Evolutionary conservation across 2,888 invertebrate species (phyloP).

Genomic region (Hemithea aestivaria): DNA sequence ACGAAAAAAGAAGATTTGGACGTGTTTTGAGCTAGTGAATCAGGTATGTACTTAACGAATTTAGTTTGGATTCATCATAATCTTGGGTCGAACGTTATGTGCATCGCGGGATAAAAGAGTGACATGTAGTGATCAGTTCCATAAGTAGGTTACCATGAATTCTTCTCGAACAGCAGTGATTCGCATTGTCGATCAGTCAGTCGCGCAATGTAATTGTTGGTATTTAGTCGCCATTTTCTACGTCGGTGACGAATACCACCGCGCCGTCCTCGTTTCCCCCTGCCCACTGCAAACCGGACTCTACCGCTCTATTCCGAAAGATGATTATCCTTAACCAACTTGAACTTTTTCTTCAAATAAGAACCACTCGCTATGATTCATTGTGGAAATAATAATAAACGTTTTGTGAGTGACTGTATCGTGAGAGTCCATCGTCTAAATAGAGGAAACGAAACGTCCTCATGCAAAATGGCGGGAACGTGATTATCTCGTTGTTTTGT

Average conservation of each 20-base stretch:
- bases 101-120: constrained; percentile 45
- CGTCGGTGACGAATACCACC: constrained; percentile 74
- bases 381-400: constrained; percentile 65
- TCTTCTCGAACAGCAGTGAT: constrained; percentile 46
- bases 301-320: constrained; percentile 61
- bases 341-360: constrained; percentile 49
- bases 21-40: constrained; percentile 32
- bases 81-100: constrained; percentile 52
- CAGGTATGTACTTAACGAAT: constrained; percentile 57
- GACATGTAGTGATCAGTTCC: constrained; percentile 39
- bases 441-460: constrained; percentile 29
- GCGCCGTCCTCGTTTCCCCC: constrained; percentile 67
- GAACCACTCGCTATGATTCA: constrained; percentile 69
- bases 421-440: constrained; percentile 28
- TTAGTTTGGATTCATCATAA: constrained; percentile 31
- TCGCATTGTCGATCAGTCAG: constrained; percentile 45
- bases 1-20: constrained; percentile 36
- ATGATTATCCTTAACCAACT: constrained; percentile 48
- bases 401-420: constrained; percentile 46
- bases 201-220: constrained; percentile 69
- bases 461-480: constrained; percentile 47
- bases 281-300: constrained; percentile 61
- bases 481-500: constrained; percentile 32
- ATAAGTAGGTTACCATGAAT: constrained; percentile 36
- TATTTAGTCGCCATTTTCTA: constrained; percentile 79